These are phyloP conservation scores for Elachura formosa DNA, from an alignment of 2,113 vertebrate species.

Conservation along the genomic window DNA sequence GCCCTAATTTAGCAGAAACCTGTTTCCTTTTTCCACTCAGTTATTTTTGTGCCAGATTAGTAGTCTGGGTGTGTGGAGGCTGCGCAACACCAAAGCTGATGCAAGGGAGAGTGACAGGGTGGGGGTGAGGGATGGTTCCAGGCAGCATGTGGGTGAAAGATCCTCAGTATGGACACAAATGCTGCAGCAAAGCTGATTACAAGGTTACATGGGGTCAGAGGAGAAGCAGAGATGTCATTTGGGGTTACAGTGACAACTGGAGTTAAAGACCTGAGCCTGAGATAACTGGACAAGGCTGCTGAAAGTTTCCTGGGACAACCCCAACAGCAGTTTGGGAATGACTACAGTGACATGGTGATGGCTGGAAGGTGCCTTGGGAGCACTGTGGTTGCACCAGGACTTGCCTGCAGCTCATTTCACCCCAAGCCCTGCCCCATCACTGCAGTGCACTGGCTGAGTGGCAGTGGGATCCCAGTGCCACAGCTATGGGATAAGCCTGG, in stretches of 20 bases:
- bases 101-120: not conserved
- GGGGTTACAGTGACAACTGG: not conserved
- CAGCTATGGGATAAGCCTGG: not conserved
- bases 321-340: not conserved
- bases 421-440: not conserved
- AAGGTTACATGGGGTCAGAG: not conserved
- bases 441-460: fast-evolving
- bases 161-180: not conserved
- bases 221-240: not conserved
- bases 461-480: not conserved
- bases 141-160: not conserved
- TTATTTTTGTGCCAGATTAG: not conserved
- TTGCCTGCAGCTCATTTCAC: not conserved
- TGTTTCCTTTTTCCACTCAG: not conserved
- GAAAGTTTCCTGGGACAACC: not conserved
- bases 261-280: not conserved
- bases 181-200: not conserved
- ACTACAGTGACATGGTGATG: not conserved
- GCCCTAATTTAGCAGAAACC: not conserved
- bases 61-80: not conserved
- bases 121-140: not conserved
- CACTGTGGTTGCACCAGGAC: not conserved
- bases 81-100: not conserved
- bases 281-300: not conserved
- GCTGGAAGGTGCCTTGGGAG: not conserved